Percentiles rank a stretch among this genome's conserved stretches.
These are phyloP conservation scores for Matsumurasca onukii DNA, from an alignment of 1,140 invertebrate genomes.

Conservation along the genomic window DNA sequence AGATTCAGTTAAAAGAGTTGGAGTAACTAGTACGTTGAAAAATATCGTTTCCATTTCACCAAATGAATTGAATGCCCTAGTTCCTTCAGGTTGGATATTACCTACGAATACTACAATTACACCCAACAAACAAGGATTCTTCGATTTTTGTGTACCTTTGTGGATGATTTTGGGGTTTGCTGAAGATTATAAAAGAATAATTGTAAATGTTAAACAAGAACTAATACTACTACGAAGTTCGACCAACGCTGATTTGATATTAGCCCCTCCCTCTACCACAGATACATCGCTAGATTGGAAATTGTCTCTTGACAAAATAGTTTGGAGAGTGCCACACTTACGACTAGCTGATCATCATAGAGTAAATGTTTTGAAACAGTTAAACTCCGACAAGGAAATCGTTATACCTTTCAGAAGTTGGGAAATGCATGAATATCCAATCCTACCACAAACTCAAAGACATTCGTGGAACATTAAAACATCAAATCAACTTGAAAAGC, in stretches of 20 bases:
- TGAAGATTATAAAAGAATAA: too few relatives aligned
- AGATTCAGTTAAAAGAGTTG: constrained; percentile 48
- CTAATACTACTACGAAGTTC: constrained; percentile 47
- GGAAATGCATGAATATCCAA: constrained; percentile 47
- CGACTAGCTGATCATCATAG: constrained; percentile 3
- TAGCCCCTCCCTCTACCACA: background rate
- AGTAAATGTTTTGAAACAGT: background rate
- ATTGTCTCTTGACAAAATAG: constrained; percentile 42
- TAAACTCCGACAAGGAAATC: background rate
- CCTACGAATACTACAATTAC: background rate
- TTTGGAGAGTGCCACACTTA: constrained; percentile 40
- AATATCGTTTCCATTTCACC: constrained; percentile 41
- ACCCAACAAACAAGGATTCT: constrained; percentile 33
- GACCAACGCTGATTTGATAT: constrained; percentile 39
- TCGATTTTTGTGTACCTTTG: constrained; percentile 48
- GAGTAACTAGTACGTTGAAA: constrained; percentile 48
- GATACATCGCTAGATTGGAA: constrained; percentile 27
- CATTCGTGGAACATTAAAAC: too few relatives aligned
- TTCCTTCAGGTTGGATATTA: constrained; percentile 44
- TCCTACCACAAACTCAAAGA: constrained; percentile 41
- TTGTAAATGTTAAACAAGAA: too few relatives aligned
- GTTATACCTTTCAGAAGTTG: constrained; percentile 35
- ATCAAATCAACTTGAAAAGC: background rate
- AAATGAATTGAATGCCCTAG: constrained; percentile 36
- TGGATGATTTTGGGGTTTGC: too few relatives aligned